Percentiles rank a stretch among this genome's conserved stretches.
These are phyloP conservation scores for Cyanocitta stelleri DNA, from an alignment of 2,113 vertebrate genomes.

Conservation along the genomic window DNA sequence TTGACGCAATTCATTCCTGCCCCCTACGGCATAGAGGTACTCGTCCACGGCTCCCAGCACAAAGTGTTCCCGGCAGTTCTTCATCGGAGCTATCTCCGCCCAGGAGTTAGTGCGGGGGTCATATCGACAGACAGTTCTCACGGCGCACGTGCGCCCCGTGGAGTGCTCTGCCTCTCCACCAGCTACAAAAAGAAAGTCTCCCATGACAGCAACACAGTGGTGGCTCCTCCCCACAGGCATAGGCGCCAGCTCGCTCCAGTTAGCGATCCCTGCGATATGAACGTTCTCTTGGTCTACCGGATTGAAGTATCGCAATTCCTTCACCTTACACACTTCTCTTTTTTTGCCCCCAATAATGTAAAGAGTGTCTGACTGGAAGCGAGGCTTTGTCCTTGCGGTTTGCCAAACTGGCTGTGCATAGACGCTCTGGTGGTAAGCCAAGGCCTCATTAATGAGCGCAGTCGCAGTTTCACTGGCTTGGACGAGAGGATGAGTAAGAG, in stretches of 20 bases:
- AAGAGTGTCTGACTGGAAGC: constrained; percentile 90
- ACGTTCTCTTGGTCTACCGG: constrained; percentile 85
- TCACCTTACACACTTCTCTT: constrained; percentile 88
- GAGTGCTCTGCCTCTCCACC: constrained; percentile 91
- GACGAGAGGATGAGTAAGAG: constrained; percentile 83
- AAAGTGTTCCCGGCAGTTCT: constrained; percentile 95
- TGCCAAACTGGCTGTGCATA: constrained; percentile 92
- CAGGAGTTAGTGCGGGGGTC: constrained; percentile 89
- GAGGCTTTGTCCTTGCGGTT: constrained; percentile 85
- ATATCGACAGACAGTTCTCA: constrained; percentile 89
- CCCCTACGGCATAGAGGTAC: constrained; percentile 89
- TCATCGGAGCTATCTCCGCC: constrained; percentile 94
- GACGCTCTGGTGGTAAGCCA: constrained; percentile 88
- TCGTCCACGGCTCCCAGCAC: constrained; percentile 88
- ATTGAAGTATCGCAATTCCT: constrained; percentile 91
- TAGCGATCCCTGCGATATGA: constrained; percentile 83
- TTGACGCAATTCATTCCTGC: constrained; percentile 91
- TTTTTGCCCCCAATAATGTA: constrained; percentile 92
- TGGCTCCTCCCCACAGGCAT: constrained; percentile 93
- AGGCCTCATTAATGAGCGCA: constrained; percentile 86
- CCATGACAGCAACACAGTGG: constrained; percentile 94
- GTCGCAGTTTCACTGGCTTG: constrained; percentile 83
- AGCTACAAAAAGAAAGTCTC: constrained; percentile 92
- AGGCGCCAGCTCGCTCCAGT: constrained; percentile 91
- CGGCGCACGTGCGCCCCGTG: constrained; percentile 86